Evolutionary conservation across 2,888 invertebrate genomes (phyloP), one percentile per base, ranked within the genome.

Genomic region (Platypus cylindrus): DNA sequence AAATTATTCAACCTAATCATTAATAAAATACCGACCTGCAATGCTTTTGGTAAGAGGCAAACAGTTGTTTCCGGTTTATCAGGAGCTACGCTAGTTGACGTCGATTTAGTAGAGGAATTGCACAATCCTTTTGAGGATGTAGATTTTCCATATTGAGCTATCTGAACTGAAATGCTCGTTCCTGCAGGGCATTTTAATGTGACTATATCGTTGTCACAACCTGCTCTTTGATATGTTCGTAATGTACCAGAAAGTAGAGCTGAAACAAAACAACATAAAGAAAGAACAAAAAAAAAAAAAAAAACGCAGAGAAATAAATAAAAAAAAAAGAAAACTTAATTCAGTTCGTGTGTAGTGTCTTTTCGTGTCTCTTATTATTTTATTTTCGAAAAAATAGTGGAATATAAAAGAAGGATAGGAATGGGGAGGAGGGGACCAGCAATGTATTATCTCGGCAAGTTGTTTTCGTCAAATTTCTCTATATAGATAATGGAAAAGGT

Each of bases 141-240:
- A 1, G 75, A 72, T 17, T 81, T 76, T 8, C 89, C 90, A 54
- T 89, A 91, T 56, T 85, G 85, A n/a, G 90, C 90, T 50, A 86
- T 69, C 57, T 87, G 83, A 48, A 93, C 83, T 51, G 82, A 80
- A 57, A 95, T 90, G 51, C 86, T 84, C 22, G 94, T 94, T 33
- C 87, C 87, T 29, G 79, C 68, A 17, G 94, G 93, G 63, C 95
- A 95, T 55, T 79, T 78, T 43, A 94, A 71, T 30, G 78, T 76
- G 58, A 94, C 78, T 58, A 76, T 72, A 55, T 93, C 85, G 43
- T 86, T 85, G 64, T 93, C 90, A 64, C 95, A 95, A 32, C 87
- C 87, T 30, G 86, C 86, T 45, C 82, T 77, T 58, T 91, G 86
- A 63, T 89, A 89, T 29, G 89, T 90, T 54, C 86, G 73, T 50